A percentile compares a stretch with the other conserved stretches of the same genome.
Evolutionary conservation across 2,113 vertebrate genomes (phyloP).

Genomic region (Heptranchias perlo): DNA sequence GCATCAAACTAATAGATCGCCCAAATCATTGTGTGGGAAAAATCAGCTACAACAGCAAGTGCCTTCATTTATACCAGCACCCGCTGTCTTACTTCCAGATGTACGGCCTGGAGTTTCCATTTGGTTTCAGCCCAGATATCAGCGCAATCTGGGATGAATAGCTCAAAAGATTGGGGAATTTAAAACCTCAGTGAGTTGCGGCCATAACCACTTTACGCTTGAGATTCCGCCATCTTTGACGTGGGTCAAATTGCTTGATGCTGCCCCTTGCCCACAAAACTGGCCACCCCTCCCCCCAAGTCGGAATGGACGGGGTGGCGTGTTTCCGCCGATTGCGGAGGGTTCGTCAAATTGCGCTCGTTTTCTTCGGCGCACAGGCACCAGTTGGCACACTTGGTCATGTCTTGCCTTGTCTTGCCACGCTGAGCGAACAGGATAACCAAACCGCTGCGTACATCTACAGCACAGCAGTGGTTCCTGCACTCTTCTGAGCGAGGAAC

Average conservation of each 20-base stretch:
- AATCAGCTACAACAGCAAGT: too few relatives aligned
- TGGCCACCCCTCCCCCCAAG: too few relatives aligned
- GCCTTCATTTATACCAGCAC: background rate
- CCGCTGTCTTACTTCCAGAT: background rate
- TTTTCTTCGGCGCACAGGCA: too few relatives aligned
- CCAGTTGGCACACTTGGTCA: background rate
- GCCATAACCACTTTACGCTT: too few relatives aligned
- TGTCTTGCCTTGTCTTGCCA: background rate
- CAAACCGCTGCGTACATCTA: background rate
- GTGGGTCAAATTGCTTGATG: too few relatives aligned
- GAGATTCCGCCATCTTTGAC: too few relatives aligned
- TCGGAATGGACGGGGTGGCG: too few relatives aligned
- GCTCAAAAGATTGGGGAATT: background rate
- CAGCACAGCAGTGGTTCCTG: background rate
- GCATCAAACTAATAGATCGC: background rate
- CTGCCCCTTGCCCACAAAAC: too few relatives aligned
- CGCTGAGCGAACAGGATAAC: too few relatives aligned
- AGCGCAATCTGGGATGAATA: background rate
- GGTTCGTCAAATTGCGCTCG: too few relatives aligned
- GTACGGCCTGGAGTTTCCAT: background rate
- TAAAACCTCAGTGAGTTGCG: background rate
- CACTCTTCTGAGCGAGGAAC: too few relatives aligned
- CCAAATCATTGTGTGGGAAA: background rate
- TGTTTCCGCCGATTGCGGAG: too few relatives aligned
- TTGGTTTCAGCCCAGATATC: background rate